A percentile compares a stretch with the other conserved stretches of the same genome.
These are phyloP conservation scores for Sinodicranocentrus sp. DNA, from an alignment of 2,888 invertebrate species.

Conservation along the genomic window DNA sequence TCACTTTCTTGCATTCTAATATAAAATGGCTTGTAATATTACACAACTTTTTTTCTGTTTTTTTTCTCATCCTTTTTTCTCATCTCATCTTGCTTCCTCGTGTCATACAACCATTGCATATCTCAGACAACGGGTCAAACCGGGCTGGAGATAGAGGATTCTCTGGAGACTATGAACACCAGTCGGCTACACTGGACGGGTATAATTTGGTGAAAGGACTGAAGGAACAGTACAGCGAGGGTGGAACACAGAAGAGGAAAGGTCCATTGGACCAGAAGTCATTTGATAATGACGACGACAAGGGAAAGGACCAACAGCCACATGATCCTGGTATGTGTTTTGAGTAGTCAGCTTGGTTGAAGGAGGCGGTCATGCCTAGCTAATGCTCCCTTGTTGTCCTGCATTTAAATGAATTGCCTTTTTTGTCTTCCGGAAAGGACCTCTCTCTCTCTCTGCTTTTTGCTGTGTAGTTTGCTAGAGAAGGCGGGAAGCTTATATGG, in stretches of 20 bases:
- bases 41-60: background rate
- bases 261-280: slow-evolving; percentile 55
- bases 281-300: slow-evolving; percentile 63
- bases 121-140: background rate
- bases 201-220: too few relatives aligned
- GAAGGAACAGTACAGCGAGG: too few relatives aligned
- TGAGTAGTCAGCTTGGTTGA: slow-evolving; percentile 5
- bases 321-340: background rate
- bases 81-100: background rate
- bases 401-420: slow-evolving; percentile 58
- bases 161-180: too few relatives aligned
- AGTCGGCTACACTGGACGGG: too few relatives aligned
- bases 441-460: background rate
- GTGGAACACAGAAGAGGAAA: too few relatives aligned
- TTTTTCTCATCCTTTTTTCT: slow-evolving; percentile 16
- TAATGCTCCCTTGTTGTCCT: slow-evolving; percentile 49
- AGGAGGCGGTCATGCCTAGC: slow-evolving; percentile 52
- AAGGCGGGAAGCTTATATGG: too few relatives aligned
- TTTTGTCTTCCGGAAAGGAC: slow-evolving; percentile 14
- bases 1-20: too few relatives aligned
- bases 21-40: too few relatives aligned
- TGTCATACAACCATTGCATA: background rate
- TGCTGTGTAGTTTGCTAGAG: background rate
- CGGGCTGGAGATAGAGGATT: slow-evolving; percentile 15
- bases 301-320: slow-evolving; percentile 41